Percentiles rank a stretch among this genome's conserved stretches.
Evolutionary conservation across 2,113 vertebrate species (phyloP).

Genomic region (Aldabrachelys gigantea): DNA sequence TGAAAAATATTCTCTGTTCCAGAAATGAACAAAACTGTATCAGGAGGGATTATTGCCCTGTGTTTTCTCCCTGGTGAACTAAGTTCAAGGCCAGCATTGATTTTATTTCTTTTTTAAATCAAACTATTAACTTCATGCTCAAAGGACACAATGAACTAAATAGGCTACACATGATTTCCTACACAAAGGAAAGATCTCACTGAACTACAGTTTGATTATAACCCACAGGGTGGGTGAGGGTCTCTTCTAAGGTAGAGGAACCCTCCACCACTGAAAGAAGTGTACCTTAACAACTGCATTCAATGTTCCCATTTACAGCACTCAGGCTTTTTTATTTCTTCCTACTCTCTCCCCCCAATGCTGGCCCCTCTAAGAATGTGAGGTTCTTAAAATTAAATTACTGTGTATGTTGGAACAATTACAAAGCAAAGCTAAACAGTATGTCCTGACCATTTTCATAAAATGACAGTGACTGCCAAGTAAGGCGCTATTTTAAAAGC

Average conservation of each 20-base stretch:
- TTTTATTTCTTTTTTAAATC: background rate
- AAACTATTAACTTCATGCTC: background rate
- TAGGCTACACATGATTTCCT: rapidly evolving
- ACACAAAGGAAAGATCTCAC: background rate
- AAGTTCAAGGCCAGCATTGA: background rate
- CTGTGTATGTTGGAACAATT: background rate
- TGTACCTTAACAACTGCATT: background rate
- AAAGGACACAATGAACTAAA: background rate
- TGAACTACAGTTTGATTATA: background rate
- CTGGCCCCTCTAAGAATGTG: background rate
- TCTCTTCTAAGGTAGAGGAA: background rate
- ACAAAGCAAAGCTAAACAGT: background rate
- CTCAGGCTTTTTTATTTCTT: background rate
- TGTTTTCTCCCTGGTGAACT: background rate
- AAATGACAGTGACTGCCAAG: background rate
- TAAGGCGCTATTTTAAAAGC: background rate
- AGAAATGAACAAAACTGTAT: background rate
- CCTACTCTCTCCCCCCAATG: background rate
- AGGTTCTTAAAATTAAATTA: conserved; percentile 34
- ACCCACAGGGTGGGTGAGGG: background rate
- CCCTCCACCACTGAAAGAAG: background rate
- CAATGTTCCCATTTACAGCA: background rate
- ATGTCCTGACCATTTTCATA: background rate
- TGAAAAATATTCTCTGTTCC: background rate
- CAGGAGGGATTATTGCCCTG: background rate